phyloP scores from a whole-genome alignment of 35 echinoderm and acorn worm species.

The Lytechinus variegatus region DNA sequence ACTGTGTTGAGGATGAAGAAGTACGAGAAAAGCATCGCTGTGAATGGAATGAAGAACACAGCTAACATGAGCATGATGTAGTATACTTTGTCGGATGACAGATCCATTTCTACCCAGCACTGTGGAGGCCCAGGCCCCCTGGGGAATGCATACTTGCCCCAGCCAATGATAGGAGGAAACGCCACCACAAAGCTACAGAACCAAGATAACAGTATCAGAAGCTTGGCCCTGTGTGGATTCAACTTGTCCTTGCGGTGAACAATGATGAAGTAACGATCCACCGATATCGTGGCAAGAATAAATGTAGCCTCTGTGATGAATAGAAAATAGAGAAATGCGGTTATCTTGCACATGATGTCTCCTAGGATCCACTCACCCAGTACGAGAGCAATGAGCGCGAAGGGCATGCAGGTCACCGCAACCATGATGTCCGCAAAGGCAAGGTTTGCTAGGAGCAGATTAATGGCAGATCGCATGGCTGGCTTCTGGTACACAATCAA shows the following conservation, averaged over 20 bases:
- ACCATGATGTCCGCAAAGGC: conserved; percentile 99
- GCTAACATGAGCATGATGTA: conserved; percentile 62
- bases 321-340: conserved; percentile 80
- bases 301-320: conserved; percentile 89
- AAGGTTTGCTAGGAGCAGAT: conserved; percentile 96
- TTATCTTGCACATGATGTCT: conserved; percentile 70
- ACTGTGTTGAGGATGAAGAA: conserved; percentile 96
- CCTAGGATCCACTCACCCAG: conserved; percentile 67
- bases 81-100: conserved; percentile 60
- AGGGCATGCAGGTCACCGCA: conserved; percentile 82
- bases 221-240: conserved; percentile 85
- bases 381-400: conserved; percentile 75
- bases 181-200: conserved; percentile 78
- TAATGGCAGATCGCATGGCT: conserved; percentile 98
- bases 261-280: conserved; percentile 97
- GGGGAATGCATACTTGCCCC: conserved; percentile 57
- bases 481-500: conserved; percentile 98
- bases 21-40: conserved; percentile 89
- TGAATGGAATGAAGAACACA: conserved; percentile 84
- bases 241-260: conserved; percentile 95
- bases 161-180: conserved; percentile 76
- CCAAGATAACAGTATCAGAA: conserved; percentile 87
- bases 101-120: conserved; percentile 61
- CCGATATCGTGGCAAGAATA: conserved; percentile 91
- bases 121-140: conserved; percentile 67